Percentiles rank a stretch among this genome's conserved stretches.
phyloP scores from a whole-genome alignment of 1,140 invertebrate species.

The Maconellicoccus hirsutus region DNA sequence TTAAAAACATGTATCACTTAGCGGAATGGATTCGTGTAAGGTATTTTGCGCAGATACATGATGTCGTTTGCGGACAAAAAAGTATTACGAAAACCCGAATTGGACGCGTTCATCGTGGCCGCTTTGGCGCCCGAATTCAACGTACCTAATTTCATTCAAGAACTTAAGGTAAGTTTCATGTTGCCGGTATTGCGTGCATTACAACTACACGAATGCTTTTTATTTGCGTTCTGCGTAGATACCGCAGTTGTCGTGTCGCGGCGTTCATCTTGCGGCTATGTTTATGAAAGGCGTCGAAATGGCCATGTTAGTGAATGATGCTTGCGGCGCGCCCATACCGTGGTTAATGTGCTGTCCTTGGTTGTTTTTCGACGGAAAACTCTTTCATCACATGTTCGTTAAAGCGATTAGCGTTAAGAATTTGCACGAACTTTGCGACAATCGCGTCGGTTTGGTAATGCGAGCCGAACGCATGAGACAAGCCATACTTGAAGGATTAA shows the following conservation, averaged over 20 bases:
- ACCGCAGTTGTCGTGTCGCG: slow-evolving; percentile 52
- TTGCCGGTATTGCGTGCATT: not conserved
- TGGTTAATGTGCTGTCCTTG: slow-evolving; percentile 82
- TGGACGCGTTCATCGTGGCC: slow-evolving; percentile 81
- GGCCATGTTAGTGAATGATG: slow-evolving; percentile 77
- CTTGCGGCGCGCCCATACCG: slow-evolving; percentile 79
- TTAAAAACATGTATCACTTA: not conserved
- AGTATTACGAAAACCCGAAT: slow-evolving; percentile 66
- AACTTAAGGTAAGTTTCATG: slow-evolving; percentile 41
- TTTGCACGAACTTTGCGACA: slow-evolving; percentile 60
- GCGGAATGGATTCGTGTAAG: too few species aligned
- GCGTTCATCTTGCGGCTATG: slow-evolving; percentile 69
- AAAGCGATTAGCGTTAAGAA: slow-evolving; percentile 53
- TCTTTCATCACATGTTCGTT: slow-evolving; percentile 68
- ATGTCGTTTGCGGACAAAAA: slow-evolving; percentile 63
- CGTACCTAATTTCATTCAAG: slow-evolving; percentile 76
- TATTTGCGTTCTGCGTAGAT: not conserved
- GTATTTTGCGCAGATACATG: slow-evolving; percentile 40
- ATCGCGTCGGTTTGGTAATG: slow-evolving; percentile 67
- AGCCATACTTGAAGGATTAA: slow-evolving; percentile 69
- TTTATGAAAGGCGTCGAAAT: slow-evolving; percentile 85
- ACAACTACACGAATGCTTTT: too few species aligned
- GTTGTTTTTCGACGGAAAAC: slow-evolving; percentile 85
- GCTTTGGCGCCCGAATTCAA: slow-evolving; percentile 75
- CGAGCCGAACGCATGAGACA: slow-evolving; percentile 79